Percentiles rank a stretch among this genome's conserved stretches.
These are phyloP conservation scores for Neostethus bicornis DNA, from an alignment of 2,797 vertebrate species.

Conservation along the genomic window DNA sequence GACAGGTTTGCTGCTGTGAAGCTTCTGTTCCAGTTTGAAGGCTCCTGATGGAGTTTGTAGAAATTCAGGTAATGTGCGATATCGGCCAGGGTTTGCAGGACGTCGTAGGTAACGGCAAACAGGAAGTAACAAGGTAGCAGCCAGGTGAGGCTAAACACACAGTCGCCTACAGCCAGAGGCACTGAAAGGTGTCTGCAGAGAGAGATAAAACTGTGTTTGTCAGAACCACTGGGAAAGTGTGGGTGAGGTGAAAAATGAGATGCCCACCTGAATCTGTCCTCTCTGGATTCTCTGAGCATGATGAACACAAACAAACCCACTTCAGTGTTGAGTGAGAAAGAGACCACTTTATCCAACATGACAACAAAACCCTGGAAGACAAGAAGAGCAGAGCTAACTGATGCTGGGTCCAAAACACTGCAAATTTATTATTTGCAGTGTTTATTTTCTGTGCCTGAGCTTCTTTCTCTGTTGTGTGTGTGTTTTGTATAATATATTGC, in stretches of 20 bases:
- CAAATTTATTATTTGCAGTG: no score
- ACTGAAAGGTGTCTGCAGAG: conserved; percentile 67
- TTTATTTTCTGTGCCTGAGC: no score
- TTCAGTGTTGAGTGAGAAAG: conserved; percentile 73
- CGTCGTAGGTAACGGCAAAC: conserved; percentile 77
- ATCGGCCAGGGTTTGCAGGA: conserved; percentile 67
- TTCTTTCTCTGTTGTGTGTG: no score
- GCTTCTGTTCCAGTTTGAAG: conserved; percentile 25
- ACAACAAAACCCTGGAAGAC: conserved; percentile 72
- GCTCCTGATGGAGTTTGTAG: conserved; percentile 26
- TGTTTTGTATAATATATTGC: no score
- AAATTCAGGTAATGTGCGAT: conserved; percentile 53
- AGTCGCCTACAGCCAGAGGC: conserved; percentile 61
- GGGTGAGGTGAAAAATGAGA: background rate
- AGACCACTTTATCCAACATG: conserved; percentile 79
- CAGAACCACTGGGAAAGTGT: no score
- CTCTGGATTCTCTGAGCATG: conserved; percentile 67
- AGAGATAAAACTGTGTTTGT: no score
- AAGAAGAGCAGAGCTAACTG: conserved; percentile 7
- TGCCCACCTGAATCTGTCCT: conserved; percentile 72
- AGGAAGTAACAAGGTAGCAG: conserved; percentile 80
- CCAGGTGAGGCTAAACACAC: conserved; percentile 73
- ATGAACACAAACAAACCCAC: conserved; percentile 67
- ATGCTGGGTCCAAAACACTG: no score
- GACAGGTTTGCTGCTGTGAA: conserved; percentile 39